These are phyloP conservation scores for Antedon mediterranea DNA, from an alignment of 53 echinoderm and acorn worm genomes.

Conservation along the genomic window DNA sequence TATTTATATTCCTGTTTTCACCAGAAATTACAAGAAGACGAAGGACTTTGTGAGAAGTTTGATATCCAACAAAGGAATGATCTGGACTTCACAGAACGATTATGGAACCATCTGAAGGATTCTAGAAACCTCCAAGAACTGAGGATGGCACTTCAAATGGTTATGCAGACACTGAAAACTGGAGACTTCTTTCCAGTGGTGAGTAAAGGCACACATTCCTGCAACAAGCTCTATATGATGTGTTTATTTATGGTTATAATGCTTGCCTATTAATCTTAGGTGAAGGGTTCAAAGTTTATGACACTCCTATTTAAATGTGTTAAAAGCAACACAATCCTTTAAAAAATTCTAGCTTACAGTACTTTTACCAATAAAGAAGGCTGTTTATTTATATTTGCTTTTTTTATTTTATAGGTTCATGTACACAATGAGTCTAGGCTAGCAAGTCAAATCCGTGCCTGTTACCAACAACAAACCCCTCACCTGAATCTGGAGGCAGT, in stretches of 20 bases:
- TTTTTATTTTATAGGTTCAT: conserved; percentile 27
- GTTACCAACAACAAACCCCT: conserved; percentile 35
- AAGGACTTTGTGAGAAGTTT: conserved; percentile 22
- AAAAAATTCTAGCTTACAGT: too few relatives aligned
- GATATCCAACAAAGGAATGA: conserved; percentile 40
- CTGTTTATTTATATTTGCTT: neutral
- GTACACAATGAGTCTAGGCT: conserved; percentile 39
- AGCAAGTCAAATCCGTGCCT: conserved; percentile 37
- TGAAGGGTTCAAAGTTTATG: neutral
- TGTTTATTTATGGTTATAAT: too few relatives aligned
- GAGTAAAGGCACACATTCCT: conserved; percentile 10
- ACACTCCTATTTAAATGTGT: too few relatives aligned
- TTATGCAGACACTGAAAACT: conserved; percentile 34
- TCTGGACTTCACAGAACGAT: conserved; percentile 52
- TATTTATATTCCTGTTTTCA: neutral
- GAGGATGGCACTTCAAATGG: conserved; percentile 23
- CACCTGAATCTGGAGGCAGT: conserved; percentile 13
- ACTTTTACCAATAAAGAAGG: too few relatives aligned
- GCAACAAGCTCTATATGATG: neutral
- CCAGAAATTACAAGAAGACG: conserved; percentile 11
- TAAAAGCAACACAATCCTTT: too few relatives aligned
- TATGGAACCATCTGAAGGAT: conserved; percentile 42
- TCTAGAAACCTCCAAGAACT: conserved; percentile 45
- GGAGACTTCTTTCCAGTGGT: conserved; percentile 68
- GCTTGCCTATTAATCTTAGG: too few relatives aligned